Percentiles rank a stretch among this genome's conserved stretches.
These are phyloP conservation scores for Erebia aethiops DNA, from an alignment of 2,888 invertebrate genomes.

Conservation along the genomic window DNA sequence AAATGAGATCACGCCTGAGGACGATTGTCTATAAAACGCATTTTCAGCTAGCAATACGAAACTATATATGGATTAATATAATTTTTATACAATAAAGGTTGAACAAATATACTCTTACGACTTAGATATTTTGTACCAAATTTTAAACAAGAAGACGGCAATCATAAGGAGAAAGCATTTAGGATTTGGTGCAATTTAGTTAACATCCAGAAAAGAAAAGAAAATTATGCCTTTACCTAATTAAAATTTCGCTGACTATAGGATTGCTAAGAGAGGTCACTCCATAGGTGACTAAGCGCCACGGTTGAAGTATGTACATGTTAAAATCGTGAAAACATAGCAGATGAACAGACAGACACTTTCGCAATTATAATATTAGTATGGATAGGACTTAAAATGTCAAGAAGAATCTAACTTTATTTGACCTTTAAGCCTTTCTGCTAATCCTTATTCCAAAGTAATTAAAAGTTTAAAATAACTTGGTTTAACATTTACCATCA, in stretches of 20 bases:
- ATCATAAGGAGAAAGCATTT: too few species aligned
- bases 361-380: too few species aligned
- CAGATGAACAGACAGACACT: too few species aligned
- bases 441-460: constrained; percentile 5
- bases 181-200: too few species aligned
- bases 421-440: constrained; percentile 3
- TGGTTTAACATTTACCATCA: neutral
- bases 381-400: neutral
- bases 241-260: too few species aligned
- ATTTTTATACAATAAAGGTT: neutral
- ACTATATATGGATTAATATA: constrained; percentile 7
- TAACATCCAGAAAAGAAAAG: too few species aligned
- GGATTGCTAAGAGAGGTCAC: too few species aligned
- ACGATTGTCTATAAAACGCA: constrained; percentile 48
- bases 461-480: neutral
- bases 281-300: too few species aligned
- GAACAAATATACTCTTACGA: neutral
- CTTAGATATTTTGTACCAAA: neutral
- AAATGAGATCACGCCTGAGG: constrained; percentile 53
- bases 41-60: constrained; percentile 40
- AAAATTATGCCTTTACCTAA: too few species aligned
- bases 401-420: constrained; percentile 10
- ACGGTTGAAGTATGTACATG: too few species aligned
- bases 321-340: too few species aligned
- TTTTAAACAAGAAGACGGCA: too few species aligned